Conservation (phyloP, 2,797 vertebrate genomes). For the Tachyglossus aculeatus region DNA sequence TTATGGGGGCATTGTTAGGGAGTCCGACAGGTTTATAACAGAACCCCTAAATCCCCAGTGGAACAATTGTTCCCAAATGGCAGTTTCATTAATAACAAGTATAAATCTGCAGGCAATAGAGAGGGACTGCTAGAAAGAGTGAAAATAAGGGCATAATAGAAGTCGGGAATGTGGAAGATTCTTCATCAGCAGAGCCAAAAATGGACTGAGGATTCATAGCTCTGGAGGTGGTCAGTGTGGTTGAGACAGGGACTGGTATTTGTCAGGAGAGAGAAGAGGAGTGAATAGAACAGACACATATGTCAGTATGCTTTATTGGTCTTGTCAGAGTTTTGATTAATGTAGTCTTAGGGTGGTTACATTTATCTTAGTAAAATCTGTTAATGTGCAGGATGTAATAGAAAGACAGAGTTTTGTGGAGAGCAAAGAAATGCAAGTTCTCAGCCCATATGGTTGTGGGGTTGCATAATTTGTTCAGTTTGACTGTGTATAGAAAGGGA, state of each 20-base stretch:
- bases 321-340: constrained; percentile 48
- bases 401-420: neutral
- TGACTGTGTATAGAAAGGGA: too few relatives aligned
- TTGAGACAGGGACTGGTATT: neutral
- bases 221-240: neutral
- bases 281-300: neutral
- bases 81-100: too few relatives aligned
- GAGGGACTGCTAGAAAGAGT: neutral
- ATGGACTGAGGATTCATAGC: neutral
- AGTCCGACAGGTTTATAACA: too few relatives aligned
- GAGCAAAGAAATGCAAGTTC: neutral
- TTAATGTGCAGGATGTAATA: constrained; percentile 15
- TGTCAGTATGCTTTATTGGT: constrained; percentile 23
- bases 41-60: too few relatives aligned
- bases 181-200: too few relatives aligned
- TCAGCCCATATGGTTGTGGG: too few relatives aligned
- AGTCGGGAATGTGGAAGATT: too few relatives aligned
- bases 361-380: constrained; percentile 43
- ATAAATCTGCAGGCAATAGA: neutral
- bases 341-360: constrained; percentile 26
- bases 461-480: too few relatives aligned
- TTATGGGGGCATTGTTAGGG: too few relatives aligned
- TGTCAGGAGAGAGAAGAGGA: neutral
- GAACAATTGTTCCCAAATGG: too few relatives aligned
- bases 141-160: neutral